phyloP scores from a whole-genome alignment of 2,888 invertebrate species.

The Drosophila pegasa region DNA sequence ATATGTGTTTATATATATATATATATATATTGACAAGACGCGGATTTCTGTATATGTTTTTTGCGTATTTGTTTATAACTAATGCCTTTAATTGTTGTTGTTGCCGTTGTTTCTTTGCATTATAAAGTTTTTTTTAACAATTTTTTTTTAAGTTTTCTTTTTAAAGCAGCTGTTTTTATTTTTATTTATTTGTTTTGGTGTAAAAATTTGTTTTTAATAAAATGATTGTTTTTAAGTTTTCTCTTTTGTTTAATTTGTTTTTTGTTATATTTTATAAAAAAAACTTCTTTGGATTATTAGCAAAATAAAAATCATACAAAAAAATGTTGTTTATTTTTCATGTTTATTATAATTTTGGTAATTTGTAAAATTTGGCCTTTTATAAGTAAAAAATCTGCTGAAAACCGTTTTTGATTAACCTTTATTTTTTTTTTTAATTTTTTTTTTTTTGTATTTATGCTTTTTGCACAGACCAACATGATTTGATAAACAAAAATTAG shows the following conservation, averaged over 20 bases:
- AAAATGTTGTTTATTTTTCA: slow-evolving; percentile 26
- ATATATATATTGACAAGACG: slow-evolving; percentile 73
- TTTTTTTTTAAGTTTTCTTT: slow-evolving; percentile 46
- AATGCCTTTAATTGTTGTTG: slow-evolving; percentile 59
- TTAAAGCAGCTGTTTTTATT: slow-evolving; percentile 49
- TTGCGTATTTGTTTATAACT: slow-evolving; percentile 58
- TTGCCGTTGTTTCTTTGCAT: slow-evolving; percentile 45
- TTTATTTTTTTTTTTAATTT: slow-evolving; percentile 22
- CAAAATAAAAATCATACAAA: slow-evolving; percentile 71
- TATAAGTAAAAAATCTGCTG: slow-evolving; percentile 72
- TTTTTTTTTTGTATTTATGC: slow-evolving; percentile 21
- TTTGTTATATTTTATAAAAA: slow-evolving; percentile 16
- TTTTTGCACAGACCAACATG: slow-evolving; percentile 12
- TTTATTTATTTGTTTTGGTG: slow-evolving; percentile 37
- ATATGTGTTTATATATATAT: slow-evolving; percentile 13
- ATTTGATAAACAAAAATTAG: background rate
- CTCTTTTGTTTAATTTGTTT: slow-evolving; percentile 4
- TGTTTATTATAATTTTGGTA: slow-evolving; percentile 25
- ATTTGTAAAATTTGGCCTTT: slow-evolving; percentile 77
- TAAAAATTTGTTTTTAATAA: slow-evolving; percentile 69
- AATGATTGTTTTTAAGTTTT: slow-evolving; percentile 51
- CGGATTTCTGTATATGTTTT: slow-evolving; percentile 60
- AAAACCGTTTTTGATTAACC: slow-evolving; percentile 78
- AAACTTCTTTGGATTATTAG: slow-evolving; percentile 73
- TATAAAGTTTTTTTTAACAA: slow-evolving; percentile 59